A percentile compares a stretch with the other conserved stretches of the same genome.
These are phyloP conservation scores for Gonatopus flavifemur DNA, from an alignment of 1,140 invertebrate species.

Conservation along the genomic window DNA sequence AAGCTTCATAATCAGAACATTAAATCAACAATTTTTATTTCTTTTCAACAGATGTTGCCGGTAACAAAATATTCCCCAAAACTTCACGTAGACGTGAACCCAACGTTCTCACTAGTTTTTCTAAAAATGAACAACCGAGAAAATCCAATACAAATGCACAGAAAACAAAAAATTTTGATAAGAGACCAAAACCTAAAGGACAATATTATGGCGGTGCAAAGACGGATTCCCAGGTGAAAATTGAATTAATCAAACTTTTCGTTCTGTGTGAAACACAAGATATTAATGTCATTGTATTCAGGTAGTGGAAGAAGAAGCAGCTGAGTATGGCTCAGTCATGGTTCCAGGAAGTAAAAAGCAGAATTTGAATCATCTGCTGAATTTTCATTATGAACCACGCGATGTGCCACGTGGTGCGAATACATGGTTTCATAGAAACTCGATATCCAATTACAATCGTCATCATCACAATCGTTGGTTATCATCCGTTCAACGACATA, in stretches of 20 bases:
- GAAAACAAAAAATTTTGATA: slow-evolving; percentile 68
- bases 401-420: slow-evolving; percentile 46
- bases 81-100: slow-evolving; percentile 67
- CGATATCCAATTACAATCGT: slow-evolving; percentile 30
- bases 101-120: slow-evolving; percentile 52
- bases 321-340: slow-evolving; percentile 81
- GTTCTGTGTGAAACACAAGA: neutral
- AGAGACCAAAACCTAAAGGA: slow-evolving; percentile 74
- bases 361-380: slow-evolving; percentile 89
- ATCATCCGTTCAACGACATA: slow-evolving; percentile 61
- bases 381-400: slow-evolving; percentile 77
- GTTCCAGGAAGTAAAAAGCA: slow-evolving; percentile 84
- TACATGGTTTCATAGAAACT: slow-evolving; percentile 37
- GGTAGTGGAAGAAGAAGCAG: slow-evolving; percentile 61
- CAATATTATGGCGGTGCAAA: slow-evolving; percentile 67
- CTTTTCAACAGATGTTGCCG: slow-evolving; percentile 61
- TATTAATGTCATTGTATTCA: slow-evolving; percentile 23
- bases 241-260: slow-evolving; percentile 1
- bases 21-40: neutral
- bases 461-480: slow-evolving; percentile 53
- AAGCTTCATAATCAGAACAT: neutral
- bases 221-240: slow-evolving; percentile 68
- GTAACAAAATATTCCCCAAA: slow-evolving; percentile 65
- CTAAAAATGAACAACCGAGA: slow-evolving; percentile 65
- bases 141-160: slow-evolving; percentile 64